A percentile compares a stretch with the other conserved stretches of the same genome.
Evolutionary conservation across 2,113 vertebrate genomes (phyloP).

Genomic region (Mesoclemmys tuberculata): DNA sequence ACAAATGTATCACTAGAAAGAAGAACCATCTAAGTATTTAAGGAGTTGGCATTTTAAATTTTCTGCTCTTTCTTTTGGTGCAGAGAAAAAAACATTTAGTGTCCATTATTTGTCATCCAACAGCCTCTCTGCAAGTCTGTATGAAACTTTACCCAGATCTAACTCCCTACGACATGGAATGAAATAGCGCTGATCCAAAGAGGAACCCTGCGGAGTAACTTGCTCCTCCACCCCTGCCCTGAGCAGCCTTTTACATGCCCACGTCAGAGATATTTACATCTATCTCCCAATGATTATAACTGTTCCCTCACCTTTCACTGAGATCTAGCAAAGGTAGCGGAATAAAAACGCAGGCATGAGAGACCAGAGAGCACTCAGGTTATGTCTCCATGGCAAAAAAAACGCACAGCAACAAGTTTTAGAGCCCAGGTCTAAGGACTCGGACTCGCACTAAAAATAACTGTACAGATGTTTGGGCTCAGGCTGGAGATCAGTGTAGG

Average conservation of each 20-base stretch:
- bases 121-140: neutral
- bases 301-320: neutral
- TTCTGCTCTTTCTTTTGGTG: neutral
- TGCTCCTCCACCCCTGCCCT: neutral
- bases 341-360: neutral
- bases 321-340: neutral
- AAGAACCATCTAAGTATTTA: neutral
- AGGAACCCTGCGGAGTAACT: neutral
- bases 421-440: no score
- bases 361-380: neutral
- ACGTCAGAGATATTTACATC: neutral
- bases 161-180: neutral
- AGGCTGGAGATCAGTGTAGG: neutral
- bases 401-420: neutral
- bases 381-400: neutral
- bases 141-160: neutral
- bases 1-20: fast-evolving
- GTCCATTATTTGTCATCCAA: neutral
- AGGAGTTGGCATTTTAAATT: neutral
- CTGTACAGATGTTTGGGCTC: no score
- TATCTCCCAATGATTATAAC: neutral
- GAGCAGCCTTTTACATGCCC: neutral
- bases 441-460: no score
- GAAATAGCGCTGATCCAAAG: neutral
- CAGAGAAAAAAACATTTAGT: neutral